Base-by-base conservation (phyloP, 2,797 vertebrate genomes). In the Oophaga sylvatica region DNA sequence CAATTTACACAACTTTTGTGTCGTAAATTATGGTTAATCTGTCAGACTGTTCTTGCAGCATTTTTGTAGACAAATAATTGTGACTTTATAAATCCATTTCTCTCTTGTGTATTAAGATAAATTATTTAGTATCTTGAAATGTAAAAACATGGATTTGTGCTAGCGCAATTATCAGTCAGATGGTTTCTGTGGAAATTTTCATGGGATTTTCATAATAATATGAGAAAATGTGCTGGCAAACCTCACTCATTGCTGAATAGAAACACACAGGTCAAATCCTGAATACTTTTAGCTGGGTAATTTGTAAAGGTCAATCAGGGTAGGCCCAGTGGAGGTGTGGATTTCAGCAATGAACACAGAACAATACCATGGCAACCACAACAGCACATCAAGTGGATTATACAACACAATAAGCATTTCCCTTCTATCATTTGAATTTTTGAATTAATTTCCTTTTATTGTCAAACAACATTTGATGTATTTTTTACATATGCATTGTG, bases 201-300 rank as follows among this genome's bases (percentile, higher is more conserved):
- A 97, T 96, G 97, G 97, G 97, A 97, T 98, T 98, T 98, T 96
- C 96, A 96, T 98, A 98, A 96, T 98, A 98, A 98, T 97, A 97
- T 97, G 97, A 98, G 97, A 99, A 98, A 98, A 97, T 95, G 20
- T 60, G 96, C 96, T 95, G 95, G 96, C 94, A 96, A 97, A 97
- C 98, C 97, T 97, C 96, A 95, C 94, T 94, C 96, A 95, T 95
- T 97, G 96, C 96, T 95, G 96, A 97, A 96, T 96, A 96, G 96
- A 97, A 97, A 96, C 96, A 95, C 96, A 96, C 93, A 95, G 98
- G 98, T 99, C 97, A 97, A 95, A 97, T 96, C 97, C 95, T 95
- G 95, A 96, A 97, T 96, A 96, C 96, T 97, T 95, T 97, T 96
- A 95, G 96, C 95, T 92, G 94, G 96, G 97, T 98, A 97, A 99